Base-by-base conservation (phyloP, 2,113 vertebrate species). In the Myodes glareolus region DNA sequence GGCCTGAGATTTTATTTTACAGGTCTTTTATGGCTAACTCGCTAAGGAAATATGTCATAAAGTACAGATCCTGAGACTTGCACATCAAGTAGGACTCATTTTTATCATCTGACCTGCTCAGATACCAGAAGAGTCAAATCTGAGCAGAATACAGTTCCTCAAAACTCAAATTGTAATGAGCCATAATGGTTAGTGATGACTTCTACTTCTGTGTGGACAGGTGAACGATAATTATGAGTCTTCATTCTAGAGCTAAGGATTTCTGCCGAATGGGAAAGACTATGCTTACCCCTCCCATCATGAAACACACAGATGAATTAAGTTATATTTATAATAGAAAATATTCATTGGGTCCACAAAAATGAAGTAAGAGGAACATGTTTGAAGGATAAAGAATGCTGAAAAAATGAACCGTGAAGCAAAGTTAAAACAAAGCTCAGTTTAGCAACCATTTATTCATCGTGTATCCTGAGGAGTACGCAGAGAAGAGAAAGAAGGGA, bases 21-120 rank as follows among this genome's bases (percentile, higher is more conserved):
- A 82, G 33, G 29, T 68, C 85, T 88, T 89, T 96, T 88, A 81
- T 73, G 47, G 16, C 88, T 4, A 68, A 47, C 67, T 95, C 36
- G 94, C n/a, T 91, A 31, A 92, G 10, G 72, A 92, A 96, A 97
- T 91, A 27, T 58, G 31, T 86, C n/a, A 94, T 55, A 55, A 95
- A 82, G 47, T 42, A 73, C 70, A 87, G 94, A 33, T 50, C 13
- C 61, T 55, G 52, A 73, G 92, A 92, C 4, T 94, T 90, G 88
- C 70, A 95, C 29, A 63, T 2, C 29, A 91, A 68, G 21, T 65
- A 92, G 67, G 33, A 92, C 8, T 85, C 10, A 65, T 3, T 31
- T 73, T 81, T 87, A 45, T 23, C 9, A 52, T 73, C 33, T 78
- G 3, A 81, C 39, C 92, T 81, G 42, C 27, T 76, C 65, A 52